phyloP scores from a whole-genome alignment of 2,888 invertebrate genomes.

The Pherbina coryleti region DNA sequence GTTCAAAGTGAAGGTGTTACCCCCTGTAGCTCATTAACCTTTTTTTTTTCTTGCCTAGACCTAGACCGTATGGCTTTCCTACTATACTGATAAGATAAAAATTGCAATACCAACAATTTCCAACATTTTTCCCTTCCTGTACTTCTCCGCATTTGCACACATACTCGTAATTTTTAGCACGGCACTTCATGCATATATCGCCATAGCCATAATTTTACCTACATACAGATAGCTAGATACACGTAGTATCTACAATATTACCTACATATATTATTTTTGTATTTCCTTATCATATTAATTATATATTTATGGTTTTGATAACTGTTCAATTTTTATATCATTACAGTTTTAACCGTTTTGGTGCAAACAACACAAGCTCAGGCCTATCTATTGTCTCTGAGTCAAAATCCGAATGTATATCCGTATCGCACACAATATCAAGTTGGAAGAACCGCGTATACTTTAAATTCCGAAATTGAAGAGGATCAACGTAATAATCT shows the following conservation, averaged over 20 bases:
- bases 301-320: background rate
- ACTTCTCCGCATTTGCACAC: too few relatives aligned
- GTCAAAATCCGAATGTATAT: conserved; percentile 42
- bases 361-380: conserved; percentile 59
- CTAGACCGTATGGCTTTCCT: too few relatives aligned
- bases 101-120: too few relatives aligned
- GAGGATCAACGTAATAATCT: background rate
- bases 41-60: too few relatives aligned
- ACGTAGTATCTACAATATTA: background rate
- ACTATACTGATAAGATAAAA: too few relatives aligned
- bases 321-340: conserved; percentile 33
- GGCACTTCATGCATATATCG: too few relatives aligned
- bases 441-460: background rate
- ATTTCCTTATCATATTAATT: background rate
- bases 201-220: too few relatives aligned
- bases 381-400: conserved; percentile 54
- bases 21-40: too few relatives aligned
- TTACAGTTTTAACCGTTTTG: conserved; percentile 64
- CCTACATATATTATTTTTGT: background rate
- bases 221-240: too few relatives aligned
- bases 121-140: too few relatives aligned
- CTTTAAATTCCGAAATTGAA: background rate
- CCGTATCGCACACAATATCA: background rate
- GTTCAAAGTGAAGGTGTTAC: too few relatives aligned
- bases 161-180: too few relatives aligned